A percentile compares a stretch with the other conserved stretches of the same genome.
These are phyloP conservation scores for Acarapis woodi DNA, from an alignment of 1,140 invertebrate species.

Conservation along the genomic window DNA sequence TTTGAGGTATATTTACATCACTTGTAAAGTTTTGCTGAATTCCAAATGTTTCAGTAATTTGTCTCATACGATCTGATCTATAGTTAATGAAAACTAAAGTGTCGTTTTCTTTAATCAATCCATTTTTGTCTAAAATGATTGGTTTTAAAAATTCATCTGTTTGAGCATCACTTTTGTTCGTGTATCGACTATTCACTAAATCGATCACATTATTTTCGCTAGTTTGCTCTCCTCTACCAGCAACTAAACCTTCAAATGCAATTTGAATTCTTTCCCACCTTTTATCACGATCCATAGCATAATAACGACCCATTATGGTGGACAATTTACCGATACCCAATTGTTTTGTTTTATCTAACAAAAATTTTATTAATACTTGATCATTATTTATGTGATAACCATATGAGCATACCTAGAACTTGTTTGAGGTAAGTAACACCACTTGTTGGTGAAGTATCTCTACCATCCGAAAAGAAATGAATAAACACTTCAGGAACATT, in stretches of 20 bases:
- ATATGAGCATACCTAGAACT: too few relatives aligned
- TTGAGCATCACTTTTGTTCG: conserved; percentile 8
- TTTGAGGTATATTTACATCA: conserved; percentile 14
- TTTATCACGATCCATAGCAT: conserved; percentile 25
- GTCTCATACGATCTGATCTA: conserved; percentile 20
- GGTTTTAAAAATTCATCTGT: conserved; percentile 24
- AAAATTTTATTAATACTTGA: too few relatives aligned
- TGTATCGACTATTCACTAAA: conserved; percentile 12
- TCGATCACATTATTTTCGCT: conserved; percentile 15
- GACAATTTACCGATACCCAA: conserved; percentile 19
- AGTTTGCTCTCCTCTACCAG: conserved; percentile 17
- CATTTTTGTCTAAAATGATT: conserved; percentile 18
- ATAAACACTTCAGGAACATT: conserved; percentile 19
- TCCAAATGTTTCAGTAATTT: conserved; percentile 20
- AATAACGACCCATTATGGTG: conserved; percentile 22
- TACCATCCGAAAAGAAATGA: conserved; percentile 22
- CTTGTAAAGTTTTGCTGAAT: conserved; percentile 18
- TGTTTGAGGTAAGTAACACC: conserved; percentile 15
- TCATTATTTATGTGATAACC: too few relatives aligned
- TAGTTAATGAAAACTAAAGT: conserved; percentile 22
- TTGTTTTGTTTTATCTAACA: conserved; percentile 10
- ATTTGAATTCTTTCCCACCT: conserved; percentile 20
- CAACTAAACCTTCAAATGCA: conserved; percentile 22
- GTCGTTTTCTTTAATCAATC: conserved; percentile 18
- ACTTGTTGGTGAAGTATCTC: conserved; percentile 21